phyloP scores from a whole-genome alignment of 2,113 vertebrate genomes.

The Emberiza fucata region DNA sequence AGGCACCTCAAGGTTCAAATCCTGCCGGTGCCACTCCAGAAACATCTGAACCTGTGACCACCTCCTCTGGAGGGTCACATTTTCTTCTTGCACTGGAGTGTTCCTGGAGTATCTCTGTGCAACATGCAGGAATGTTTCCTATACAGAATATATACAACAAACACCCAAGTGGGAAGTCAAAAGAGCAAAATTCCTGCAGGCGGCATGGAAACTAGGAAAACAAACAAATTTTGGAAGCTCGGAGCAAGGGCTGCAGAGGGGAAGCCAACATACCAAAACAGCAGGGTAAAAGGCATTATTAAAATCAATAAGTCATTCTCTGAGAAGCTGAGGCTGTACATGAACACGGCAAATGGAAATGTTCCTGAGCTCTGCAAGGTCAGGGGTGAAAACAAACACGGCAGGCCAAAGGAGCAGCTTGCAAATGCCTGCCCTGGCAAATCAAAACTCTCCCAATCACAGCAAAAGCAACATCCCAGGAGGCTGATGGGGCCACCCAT shows the following conservation, averaged over 20 bases:
- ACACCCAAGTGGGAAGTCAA: constrained; percentile 55
- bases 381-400: not conserved
- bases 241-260: constrained; percentile 26
- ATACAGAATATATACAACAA: constrained; percentile 46
- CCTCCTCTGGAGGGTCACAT: not conserved
- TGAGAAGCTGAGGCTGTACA: constrained; percentile 24
- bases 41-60: not conserved
- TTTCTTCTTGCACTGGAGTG: not conserved
- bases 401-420: constrained; percentile 8
- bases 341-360: not conserved
- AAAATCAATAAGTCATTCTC: constrained; percentile 60
- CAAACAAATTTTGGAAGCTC: constrained; percentile 63
- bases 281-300: constrained; percentile 67
- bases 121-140: constrained; percentile 49
- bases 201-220: constrained; percentile 67
- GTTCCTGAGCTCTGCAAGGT: constrained; percentile 17
- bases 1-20: not conserved
- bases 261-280: constrained; percentile 60
- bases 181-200: constrained; percentile 45
- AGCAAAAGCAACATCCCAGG: not conserved
- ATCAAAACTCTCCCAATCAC: not conserved
- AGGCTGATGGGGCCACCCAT: not conserved
- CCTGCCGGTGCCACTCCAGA: not conserved
- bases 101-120: not conserved
- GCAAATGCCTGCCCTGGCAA: not conserved